A percentile compares a stretch with the other conserved stretches of the same genome.
These are phyloP conservation scores for Ceratoteleas bidentatus DNA, from an alignment of 1,140 invertebrate genomes.

Conservation along the genomic window DNA sequence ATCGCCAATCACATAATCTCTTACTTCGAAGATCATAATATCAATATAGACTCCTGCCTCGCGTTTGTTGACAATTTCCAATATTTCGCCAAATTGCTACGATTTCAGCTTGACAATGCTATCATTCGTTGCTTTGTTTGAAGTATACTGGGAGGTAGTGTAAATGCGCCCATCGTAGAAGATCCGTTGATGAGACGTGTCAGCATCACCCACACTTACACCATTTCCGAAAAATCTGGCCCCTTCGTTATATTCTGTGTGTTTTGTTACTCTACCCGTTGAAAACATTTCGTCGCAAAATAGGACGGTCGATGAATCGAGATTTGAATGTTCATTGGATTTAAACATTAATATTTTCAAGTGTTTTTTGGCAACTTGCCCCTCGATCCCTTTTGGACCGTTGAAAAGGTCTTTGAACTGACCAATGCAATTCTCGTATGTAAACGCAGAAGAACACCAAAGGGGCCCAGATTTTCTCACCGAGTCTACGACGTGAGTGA, in stretches of 20 bases:
- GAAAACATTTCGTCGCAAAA: too few species aligned
- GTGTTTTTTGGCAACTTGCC: conserved; percentile 5
- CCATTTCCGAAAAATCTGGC: too few species aligned
- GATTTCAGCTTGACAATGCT: conserved; percentile 10
- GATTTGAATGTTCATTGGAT: too few species aligned
- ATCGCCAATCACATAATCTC: neutral
- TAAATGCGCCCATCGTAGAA: neutral
- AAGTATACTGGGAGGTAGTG: neutral
- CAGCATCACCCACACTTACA: too few species aligned
- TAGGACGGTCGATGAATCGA: too few species aligned
- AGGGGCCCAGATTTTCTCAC: conserved; percentile 13
- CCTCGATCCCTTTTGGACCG: conserved; percentile 23
- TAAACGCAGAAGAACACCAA: conserved; percentile 16
- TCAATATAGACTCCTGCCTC: conserved; percentile 1
- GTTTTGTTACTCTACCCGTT: too few species aligned
- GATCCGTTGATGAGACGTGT: neutral
- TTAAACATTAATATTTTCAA: conserved; percentile 1
- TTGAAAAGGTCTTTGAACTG: conserved; percentile 16
- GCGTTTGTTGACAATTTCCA: neutral
- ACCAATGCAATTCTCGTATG: conserved; percentile 14
- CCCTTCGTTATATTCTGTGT: too few species aligned
- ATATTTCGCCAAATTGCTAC: conserved; percentile 4
- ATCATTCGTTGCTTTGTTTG: conserved; percentile 11
- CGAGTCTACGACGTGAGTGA: conserved; percentile 5
- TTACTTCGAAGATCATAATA: neutral